Conservation (phyloP, 2,113 vertebrate genomes). For the Noturus placidus region DNA sequence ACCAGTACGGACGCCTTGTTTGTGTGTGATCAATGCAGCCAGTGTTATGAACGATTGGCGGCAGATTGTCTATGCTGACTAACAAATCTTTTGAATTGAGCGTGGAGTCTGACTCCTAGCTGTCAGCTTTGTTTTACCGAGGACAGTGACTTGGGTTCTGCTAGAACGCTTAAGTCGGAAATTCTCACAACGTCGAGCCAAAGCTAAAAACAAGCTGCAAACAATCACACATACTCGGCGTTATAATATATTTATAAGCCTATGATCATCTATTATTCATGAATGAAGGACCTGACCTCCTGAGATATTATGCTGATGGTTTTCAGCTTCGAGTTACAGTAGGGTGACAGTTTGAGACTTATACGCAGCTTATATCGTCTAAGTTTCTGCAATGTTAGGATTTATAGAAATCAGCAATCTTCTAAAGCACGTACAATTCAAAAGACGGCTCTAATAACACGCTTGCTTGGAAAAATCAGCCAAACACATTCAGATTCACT, state of each 20-base stretch:
- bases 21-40: slow-evolving; percentile 37
- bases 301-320: neutral
- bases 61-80: slow-evolving; percentile 43
- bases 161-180: slow-evolving; percentile 14
- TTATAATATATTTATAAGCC: neutral
- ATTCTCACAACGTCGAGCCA: slow-evolving; percentile 1
- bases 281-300: neutral
- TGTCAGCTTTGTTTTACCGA: slow-evolving; percentile 25
- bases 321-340: neutral
- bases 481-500: slow-evolving; percentile 4
- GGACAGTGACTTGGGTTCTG: slow-evolving; percentile 21
- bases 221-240: neutral
- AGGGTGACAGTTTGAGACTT: neutral
- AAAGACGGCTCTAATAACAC: neutral
- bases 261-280: neutral
- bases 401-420: slow-evolving; percentile 1
- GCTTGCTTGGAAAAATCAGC: neutral
- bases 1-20: slow-evolving; percentile 30
- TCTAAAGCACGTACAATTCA: neutral
- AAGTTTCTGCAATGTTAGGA: slow-evolving; percentile 3
- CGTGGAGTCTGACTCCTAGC: slow-evolving; percentile 9
- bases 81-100: slow-evolving; percentile 41
- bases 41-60: slow-evolving; percentile 36
- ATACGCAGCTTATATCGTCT: slow-evolving; percentile 25
- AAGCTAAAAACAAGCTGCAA: slow-evolving; percentile 26